These are phyloP conservation scores for Ceryle rudis DNA, from an alignment of 2,797 vertebrate species.

Conservation along the genomic window DNA sequence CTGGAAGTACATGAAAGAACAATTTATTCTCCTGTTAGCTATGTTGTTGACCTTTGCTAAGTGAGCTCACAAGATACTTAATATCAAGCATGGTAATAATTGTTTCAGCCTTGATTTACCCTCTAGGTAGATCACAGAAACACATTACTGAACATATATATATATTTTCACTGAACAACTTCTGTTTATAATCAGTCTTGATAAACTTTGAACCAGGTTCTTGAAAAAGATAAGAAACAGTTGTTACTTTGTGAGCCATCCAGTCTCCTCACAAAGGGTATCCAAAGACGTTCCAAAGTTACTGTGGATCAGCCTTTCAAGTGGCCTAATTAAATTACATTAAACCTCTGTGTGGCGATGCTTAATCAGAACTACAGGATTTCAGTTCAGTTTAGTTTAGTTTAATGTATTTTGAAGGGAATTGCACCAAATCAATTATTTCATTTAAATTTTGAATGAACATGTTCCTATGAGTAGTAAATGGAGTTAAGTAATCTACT, in stretches of 20 bases:
- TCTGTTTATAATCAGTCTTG: background rate
- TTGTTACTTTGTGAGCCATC: background rate
- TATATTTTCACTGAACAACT: background rate
- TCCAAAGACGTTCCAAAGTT: background rate
- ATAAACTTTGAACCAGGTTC: background rate
- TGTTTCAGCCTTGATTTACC: background rate
- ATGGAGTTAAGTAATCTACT: background rate
- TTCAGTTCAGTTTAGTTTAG: background rate
- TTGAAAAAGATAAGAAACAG: background rate
- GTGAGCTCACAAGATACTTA: background rate
- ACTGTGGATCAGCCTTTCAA: background rate
- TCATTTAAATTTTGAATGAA: background rate
- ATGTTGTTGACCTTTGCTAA: background rate
- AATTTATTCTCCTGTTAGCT: background rate
- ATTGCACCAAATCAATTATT: background rate
- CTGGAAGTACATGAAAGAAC: background rate
- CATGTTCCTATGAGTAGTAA: background rate
- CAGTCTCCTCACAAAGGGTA: background rate
- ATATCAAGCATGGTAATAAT: background rate
- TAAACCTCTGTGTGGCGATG: background rate
- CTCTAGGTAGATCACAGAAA: background rate
- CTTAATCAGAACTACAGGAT: background rate
- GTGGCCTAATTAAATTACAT: background rate
- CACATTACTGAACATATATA: background rate
- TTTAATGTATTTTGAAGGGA: background rate